Evolutionary conservation across 2,113 vertebrate genomes (phyloP).

Genomic region (Corvus cornix): DNA sequence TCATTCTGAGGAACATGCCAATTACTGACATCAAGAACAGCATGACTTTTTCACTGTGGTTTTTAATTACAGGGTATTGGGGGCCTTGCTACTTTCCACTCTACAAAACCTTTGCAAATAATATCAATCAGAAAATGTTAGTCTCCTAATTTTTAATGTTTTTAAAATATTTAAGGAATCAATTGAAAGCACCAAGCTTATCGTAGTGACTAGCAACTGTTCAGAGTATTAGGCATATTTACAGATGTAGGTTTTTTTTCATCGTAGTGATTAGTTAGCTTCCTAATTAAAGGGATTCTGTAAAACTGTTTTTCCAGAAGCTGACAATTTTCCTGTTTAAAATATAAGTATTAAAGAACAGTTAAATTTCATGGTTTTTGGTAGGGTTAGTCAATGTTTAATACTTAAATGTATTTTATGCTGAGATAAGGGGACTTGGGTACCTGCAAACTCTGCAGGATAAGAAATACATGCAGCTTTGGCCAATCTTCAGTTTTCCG

Average conservation of each 20-base stretch:
- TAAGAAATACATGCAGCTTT: background rate
- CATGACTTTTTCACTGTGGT: background rate
- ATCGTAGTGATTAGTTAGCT: background rate
- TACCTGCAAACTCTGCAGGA: background rate
- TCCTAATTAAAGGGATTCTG: background rate
- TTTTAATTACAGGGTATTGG: background rate
- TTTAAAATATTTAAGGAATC: background rate
- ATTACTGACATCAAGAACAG: background rate
- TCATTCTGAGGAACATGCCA: background rate
- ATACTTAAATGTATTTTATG: background rate
- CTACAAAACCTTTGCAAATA: conserved; percentile 37
- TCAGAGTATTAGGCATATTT: background rate
- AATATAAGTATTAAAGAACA: background rate
- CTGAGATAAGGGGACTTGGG: background rate
- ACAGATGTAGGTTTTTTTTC: background rate
- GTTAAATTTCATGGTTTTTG: background rate
- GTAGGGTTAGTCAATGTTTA: background rate
- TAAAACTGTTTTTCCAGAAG: background rate
- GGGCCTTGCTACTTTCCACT: background rate
- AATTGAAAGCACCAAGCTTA: background rate
- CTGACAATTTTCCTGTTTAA: background rate
- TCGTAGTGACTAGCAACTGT: background rate
- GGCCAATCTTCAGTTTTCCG: background rate
- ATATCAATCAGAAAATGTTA: background rate
- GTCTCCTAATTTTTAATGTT: background rate